Conservation (phyloP, 2,888 invertebrate species). For the Parelbella ahira region DNA sequence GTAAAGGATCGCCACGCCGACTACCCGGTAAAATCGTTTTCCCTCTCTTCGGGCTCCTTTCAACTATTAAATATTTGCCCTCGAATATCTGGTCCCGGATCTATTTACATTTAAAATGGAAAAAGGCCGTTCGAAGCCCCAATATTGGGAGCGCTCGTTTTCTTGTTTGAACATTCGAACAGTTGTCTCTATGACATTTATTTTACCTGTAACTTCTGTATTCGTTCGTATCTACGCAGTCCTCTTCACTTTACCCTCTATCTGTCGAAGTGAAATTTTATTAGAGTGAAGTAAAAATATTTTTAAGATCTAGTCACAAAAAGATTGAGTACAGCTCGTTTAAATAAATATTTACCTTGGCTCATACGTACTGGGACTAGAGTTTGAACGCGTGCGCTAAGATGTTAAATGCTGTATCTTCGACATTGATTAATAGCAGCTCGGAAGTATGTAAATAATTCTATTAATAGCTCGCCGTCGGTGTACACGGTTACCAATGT, state of each 20-base stretch:
- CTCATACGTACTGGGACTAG: not conserved
- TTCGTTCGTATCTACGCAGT: too few relatives aligned
- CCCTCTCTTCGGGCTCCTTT: constrained; percentile 6
- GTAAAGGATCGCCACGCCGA: constrained; percentile 4
- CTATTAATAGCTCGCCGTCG: constrained; percentile 5
- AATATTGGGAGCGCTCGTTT: too few relatives aligned
- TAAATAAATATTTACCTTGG: constrained; percentile 19
- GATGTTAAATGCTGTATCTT: constrained; percentile 9
- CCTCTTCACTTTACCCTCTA: too few relatives aligned
- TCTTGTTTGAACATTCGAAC: too few relatives aligned
- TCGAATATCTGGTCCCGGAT: too few relatives aligned
- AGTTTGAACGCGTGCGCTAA: constrained; percentile 8
- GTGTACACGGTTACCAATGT: constrained; percentile 2
- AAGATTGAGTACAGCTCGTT: not conserved
- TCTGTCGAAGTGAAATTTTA: too few relatives aligned
- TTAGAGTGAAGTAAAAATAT: not conserved
- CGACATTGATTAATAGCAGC: constrained; percentile 19
- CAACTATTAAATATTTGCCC: too few relatives aligned
- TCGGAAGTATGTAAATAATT: constrained; percentile 21
- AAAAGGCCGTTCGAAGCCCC: too few relatives aligned
- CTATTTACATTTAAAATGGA: too few relatives aligned
- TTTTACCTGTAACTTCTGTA: too few relatives aligned
- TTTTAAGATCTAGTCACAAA: not conserved
- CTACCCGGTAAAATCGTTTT: constrained; percentile 10
- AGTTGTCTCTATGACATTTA: too few relatives aligned